These are phyloP conservation scores for Aphrophora alni DNA, from an alignment of 2,888 invertebrate genomes.

Conservation along the genomic window DNA sequence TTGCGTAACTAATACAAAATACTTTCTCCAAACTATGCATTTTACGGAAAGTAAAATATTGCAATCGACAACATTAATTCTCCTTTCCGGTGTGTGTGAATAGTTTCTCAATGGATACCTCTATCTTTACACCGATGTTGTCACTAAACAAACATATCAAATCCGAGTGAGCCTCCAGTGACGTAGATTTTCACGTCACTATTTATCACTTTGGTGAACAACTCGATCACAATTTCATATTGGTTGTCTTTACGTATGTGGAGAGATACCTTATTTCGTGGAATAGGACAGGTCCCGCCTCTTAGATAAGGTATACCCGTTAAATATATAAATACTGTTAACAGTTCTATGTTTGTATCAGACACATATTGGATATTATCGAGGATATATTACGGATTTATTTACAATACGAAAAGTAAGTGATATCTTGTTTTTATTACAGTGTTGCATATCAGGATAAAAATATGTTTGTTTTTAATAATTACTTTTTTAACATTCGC, in stretches of 20 bases:
- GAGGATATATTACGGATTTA: no score
- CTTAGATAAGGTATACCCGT: neutral
- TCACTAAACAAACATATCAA: neutral
- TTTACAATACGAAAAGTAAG: no score
- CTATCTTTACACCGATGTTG: neutral
- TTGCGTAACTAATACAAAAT: no score
- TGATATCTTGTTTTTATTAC: no score
- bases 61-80: no score
- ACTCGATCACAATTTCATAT: neutral
- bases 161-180: neutral
- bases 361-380: no score
- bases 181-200: neutral
- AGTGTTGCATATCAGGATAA: no score
- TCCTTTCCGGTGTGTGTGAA: neutral
- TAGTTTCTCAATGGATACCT: neutral
- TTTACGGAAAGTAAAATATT: no score
- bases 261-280: neutral
- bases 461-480: no score
- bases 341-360: neutral
- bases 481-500: no score
- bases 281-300: neutral
- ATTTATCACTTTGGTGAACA: neutral
- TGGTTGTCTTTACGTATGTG: neutral
- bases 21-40: no score
- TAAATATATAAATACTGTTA: neutral